Evolutionary conservation across 2,888 invertebrate species (phyloP), one percentile per base, ranked within the genome.

Genomic region (Entomobrya proxima): DNA sequence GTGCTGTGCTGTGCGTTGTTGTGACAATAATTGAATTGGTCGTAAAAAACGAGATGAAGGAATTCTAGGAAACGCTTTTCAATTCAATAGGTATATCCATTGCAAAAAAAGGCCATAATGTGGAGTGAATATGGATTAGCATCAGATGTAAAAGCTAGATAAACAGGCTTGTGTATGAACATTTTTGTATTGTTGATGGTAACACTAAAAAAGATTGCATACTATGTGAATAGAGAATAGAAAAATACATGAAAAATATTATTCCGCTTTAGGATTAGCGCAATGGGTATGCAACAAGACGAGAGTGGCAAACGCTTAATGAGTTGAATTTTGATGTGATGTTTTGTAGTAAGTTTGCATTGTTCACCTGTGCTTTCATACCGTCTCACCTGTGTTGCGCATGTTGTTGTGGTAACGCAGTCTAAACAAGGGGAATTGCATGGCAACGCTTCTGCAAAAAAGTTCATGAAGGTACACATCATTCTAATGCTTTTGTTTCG

Each of bases 61-160:
- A 74, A 30, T 74, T 74, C 74, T 74, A 5, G 74, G 74, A 74
- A 74, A 74, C 50, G 74, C 74, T 52, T 50, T 74, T 74, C 50
- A 47, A 21, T 74, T 32, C 74, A 32, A 9, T 44, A 72, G 44
- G 72, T 72, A 47, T 50, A 47, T 4, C 50, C 52, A 47, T 47
- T 21, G n/a, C 11, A 13, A 13, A 32, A 61, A 61, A 27, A 61
- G 30, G 13, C 61, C 24, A 32, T 13, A 32, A 27, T 61, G 11
- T 40, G 44, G 44, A 11, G 9, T 11, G 44, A 40, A 15, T 69
- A 40, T 40, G 40, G 69, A 69, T 69, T 69, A 69, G 40, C 11
- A 7, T 64, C 4, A 2, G 37, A 35, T 64, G 64, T 64, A 35
- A 64, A 64, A 40, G 44, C 15, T 7, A 13, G 55, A 18, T 55